phyloP scores from a whole-genome alignment of 2,888 invertebrate genomes.

The Lithophane ornitopus region DNA sequence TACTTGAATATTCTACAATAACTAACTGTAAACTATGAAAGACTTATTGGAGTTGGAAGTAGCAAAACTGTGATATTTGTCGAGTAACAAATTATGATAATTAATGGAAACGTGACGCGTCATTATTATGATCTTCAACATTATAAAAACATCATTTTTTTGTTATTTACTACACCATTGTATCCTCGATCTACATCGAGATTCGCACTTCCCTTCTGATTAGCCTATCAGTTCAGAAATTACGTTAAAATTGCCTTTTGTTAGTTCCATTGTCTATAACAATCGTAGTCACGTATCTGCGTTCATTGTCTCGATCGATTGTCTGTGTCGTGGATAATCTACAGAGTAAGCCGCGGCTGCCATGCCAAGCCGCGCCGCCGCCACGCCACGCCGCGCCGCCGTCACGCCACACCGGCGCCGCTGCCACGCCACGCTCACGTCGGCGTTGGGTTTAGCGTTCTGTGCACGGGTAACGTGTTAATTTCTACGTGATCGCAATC shows the following conservation, averaged over 20 bases:
- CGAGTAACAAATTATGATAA: constrained; percentile 8
- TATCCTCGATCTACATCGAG: constrained; percentile 50
- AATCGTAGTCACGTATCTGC: constrained; percentile 59
- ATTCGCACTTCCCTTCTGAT: constrained; percentile 55
- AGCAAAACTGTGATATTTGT: not conserved
- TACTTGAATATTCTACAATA: constrained; percentile 16
- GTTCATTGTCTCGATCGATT: constrained; percentile 65
- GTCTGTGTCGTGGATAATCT: constrained; percentile 53
- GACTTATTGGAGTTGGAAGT: constrained; percentile 5
- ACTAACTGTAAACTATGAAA: constrained; percentile 10
- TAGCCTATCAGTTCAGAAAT: constrained; percentile 56
- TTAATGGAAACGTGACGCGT: not conserved
- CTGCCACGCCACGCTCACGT: not conserved
- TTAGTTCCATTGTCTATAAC: constrained; percentile 63
- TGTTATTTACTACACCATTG: constrained; percentile 4
- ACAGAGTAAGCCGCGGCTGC: constrained; percentile 1
- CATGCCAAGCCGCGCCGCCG: constrained; percentile 7
- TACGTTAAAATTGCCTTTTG: constrained; percentile 64
- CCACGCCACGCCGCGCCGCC: not conserved
- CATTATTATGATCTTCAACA: not conserved
- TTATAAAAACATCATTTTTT: constrained; percentile 9
- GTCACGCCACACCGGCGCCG: not conserved
- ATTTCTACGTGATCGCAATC: constrained; percentile 82
- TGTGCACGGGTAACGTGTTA: constrained; percentile 76
- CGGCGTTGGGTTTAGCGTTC: constrained; percentile 66